Evolutionary conservation across 2,113 vertebrate genomes (phyloP), one percentile per base, ranked within the genome.

Genomic region (Ciconia stormi): DNA sequence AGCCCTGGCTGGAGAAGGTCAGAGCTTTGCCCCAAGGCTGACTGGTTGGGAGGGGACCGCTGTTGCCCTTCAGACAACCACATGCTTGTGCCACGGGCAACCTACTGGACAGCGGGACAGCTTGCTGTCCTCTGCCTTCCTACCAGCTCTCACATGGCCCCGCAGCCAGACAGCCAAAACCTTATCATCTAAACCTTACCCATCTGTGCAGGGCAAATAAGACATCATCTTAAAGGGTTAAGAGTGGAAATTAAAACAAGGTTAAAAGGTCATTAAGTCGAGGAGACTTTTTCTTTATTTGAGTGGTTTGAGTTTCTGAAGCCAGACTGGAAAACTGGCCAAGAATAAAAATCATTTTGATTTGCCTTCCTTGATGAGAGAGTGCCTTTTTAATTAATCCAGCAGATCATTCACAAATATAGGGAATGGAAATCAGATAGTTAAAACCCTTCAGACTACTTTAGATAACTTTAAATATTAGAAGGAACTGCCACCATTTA

Each of bases 1-100:
- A 38, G 34, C 16, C 36, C 53, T 34, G 20, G 32, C 0, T 34
- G 66, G 16, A 73, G n/a, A 76, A 86, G 20, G 21, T 38, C 30
- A 89, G 47, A 89, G 67, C 22, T 12, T 20, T 67, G 34, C 5
- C 19, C 61, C 0, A 0, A 76, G 52, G 50, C 7, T 47, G 58
- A 26, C 66, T 42, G 18, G 14, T 1, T 61, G 38, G 27, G 55
- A 65, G 17, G 52, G 21, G 34, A 93, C 29, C 9, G 0, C 25
- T 46, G 50, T 36, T 82, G 8, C 7, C 36, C 13, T 71, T 49
- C 0, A 0, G 10, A 62, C 27, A 67, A 62, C 34, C 16, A 27
- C 1, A 2, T 5, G 20, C 25, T 26, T 12, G 50, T 59, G 82
- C 23, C n/a, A 23, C 26, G 23, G n/a, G 32, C 38, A 29, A 42